Conservation (phyloP, 64 coral and sea anemone genomes). For the Anthopleura sola region DNA sequence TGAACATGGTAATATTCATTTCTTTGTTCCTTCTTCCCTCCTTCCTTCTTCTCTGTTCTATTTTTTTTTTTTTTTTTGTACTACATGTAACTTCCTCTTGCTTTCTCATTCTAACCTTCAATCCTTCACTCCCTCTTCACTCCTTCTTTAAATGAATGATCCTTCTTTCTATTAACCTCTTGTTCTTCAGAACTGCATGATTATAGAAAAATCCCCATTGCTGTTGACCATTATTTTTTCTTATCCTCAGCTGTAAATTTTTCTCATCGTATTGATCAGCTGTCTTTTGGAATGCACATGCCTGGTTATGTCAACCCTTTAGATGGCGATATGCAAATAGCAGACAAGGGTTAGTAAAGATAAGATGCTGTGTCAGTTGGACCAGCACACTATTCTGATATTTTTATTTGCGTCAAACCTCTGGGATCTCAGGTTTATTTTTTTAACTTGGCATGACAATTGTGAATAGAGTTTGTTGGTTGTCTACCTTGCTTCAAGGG, state of each 20-base stretch:
- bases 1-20: constrained; percentile 16
- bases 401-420: too few relatives aligned
- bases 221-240: not conserved
- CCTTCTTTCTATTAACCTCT: too few relatives aligned
- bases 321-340: constrained; percentile 82
- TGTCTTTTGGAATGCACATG: constrained; percentile 76
- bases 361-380: too few relatives aligned
- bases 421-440: too few relatives aligned
- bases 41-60: not conserved
- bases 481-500: too few relatives aligned
- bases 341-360: constrained; percentile 59
- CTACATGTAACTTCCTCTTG: too few relatives aligned
- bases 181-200: not conserved
- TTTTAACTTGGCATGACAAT: too few relatives aligned
- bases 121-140: not conserved
- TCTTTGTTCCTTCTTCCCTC: not conserved
- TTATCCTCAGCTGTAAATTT: constrained; percentile 76
- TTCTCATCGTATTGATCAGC: constrained; percentile 86
- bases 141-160: not conserved
- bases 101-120: not conserved
- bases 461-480: too few relatives aligned
- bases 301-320: constrained; percentile 82
- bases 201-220: not conserved
- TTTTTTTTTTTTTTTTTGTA: too few relatives aligned
- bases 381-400: too few relatives aligned